phyloP scores from a whole-genome alignment of 2,797 vertebrate species.

The Jordanella pulchra region DNA sequence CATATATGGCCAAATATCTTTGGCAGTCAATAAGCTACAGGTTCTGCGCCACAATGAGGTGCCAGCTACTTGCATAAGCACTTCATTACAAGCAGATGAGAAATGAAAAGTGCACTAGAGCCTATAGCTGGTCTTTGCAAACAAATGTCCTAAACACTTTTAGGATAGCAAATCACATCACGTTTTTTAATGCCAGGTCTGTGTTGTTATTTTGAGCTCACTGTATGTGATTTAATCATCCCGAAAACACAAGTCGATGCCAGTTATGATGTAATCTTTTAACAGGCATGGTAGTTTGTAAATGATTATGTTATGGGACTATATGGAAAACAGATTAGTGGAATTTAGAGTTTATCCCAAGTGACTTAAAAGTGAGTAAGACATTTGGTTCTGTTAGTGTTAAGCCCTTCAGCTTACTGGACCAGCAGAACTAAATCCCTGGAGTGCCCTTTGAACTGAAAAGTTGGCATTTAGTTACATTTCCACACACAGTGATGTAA shows the following conservation, averaged over 20 bases:
- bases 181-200: conserved; percentile 4
- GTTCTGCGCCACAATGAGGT: background rate
- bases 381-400: conserved; percentile 11
- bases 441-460: conserved; percentile 50
- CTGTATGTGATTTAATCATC: conserved; percentile 7
- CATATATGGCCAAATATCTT: background rate
- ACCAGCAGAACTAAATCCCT: conserved; percentile 13
- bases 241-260: conserved; percentile 4
- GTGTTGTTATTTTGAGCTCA: background rate
- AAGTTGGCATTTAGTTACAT: conserved; percentile 33
- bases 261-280: conserved; percentile 3
- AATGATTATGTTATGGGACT: conserved; percentile 10
- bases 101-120: background rate
- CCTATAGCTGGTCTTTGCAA: background rate
- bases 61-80: background rate
- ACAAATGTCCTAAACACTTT: background rate
- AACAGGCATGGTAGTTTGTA: background rate
- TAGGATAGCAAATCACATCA: background rate
- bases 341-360: background rate
- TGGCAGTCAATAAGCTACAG: background rate
- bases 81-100: background rate
- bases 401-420: conserved; percentile 2
- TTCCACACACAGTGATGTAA: conserved; percentile 50
- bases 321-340: conserved; percentile 19
- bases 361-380: background rate